Evolutionary conservation across 2,113 vertebrate genomes (phyloP).

Genomic region (Daubentonia madagascariensis): DNA sequence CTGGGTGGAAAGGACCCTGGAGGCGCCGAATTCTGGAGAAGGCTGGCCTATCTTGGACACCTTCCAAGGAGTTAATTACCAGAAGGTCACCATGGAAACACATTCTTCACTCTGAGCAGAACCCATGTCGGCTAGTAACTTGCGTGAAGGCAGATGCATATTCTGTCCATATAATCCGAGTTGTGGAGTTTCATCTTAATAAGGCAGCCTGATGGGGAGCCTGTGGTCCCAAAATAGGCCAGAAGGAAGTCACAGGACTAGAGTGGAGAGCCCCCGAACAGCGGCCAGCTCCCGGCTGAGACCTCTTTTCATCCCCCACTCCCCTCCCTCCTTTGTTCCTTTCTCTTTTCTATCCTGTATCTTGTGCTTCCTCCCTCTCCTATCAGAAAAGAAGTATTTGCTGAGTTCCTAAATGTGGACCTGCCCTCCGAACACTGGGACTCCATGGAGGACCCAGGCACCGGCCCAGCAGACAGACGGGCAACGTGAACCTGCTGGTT

Average conservation of each 20-base stretch:
- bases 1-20: neutral
- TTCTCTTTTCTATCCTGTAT: neutral
- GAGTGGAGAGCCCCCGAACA: fast-evolving
- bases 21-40: neutral
- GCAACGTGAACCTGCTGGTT: too few species aligned
- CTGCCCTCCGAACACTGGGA: neutral
- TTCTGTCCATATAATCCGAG: neutral
- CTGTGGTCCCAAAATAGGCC: fast-evolving
- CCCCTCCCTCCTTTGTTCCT: neutral
- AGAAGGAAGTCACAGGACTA: fast-evolving
- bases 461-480: too few species aligned
- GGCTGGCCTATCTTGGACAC: neutral
- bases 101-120: neutral
- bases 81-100: conserved; percentile 69
- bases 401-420: neutral
- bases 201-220: fast-evolving
- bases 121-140: neutral
- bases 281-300: fast-evolving
- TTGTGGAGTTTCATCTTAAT: fast-evolving
- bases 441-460: neutral
- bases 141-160: neutral
- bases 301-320: neutral
- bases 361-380: neutral
- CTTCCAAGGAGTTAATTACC: conserved; percentile 31
- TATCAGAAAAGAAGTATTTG: neutral